These are phyloP conservation scores for Sinodicranocentrus sp. DNA, from an alignment of 2,888 invertebrate species.

Conservation along the genomic window DNA sequence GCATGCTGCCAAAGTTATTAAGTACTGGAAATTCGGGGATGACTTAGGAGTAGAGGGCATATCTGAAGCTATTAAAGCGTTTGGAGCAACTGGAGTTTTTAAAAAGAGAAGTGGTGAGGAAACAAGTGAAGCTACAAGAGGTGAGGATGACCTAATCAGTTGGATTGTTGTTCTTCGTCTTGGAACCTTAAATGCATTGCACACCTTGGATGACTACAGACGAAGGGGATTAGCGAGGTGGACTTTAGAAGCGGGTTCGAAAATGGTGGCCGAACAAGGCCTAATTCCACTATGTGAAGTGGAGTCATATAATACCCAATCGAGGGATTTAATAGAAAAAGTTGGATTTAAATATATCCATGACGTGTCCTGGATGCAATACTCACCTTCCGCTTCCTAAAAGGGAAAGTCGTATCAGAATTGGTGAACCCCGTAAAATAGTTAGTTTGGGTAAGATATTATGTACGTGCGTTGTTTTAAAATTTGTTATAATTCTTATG, in stretches of 20 bases:
- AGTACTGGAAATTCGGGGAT: conserved; percentile 46
- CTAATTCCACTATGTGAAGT: conserved; percentile 34
- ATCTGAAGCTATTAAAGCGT: conserved; percentile 6
- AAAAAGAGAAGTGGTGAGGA: background rate
- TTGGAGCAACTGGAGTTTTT: conserved; percentile 30
- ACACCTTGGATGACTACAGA: conserved; percentile 49
- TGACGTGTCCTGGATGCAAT: conserved; percentile 40
- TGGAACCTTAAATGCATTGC: conserved; percentile 43
- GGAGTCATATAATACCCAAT: conserved; percentile 45
- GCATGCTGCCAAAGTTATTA: conserved; percentile 28
- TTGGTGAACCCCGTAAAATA: too few species aligned
- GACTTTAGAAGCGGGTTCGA: conserved; percentile 38
- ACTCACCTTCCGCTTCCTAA: background rate
- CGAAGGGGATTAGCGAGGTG: conserved; percentile 37
- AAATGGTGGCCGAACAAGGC: conserved; percentile 38
- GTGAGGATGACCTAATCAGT: conserved; percentile 33
- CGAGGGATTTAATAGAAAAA: conserved; percentile 36
- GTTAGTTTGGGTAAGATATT: too few species aligned
- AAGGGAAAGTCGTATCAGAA: too few species aligned
- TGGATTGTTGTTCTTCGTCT: conserved; percentile 17
- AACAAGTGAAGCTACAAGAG: background rate
- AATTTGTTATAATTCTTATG: too few species aligned
- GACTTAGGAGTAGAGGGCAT: background rate
- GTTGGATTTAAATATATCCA: conserved; percentile 34
- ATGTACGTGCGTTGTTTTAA: too few species aligned